These are phyloP conservation scores for Phytoseiulus persimilis DNA, from an alignment of 2,888 invertebrate species.

Conservation along the genomic window DNA sequence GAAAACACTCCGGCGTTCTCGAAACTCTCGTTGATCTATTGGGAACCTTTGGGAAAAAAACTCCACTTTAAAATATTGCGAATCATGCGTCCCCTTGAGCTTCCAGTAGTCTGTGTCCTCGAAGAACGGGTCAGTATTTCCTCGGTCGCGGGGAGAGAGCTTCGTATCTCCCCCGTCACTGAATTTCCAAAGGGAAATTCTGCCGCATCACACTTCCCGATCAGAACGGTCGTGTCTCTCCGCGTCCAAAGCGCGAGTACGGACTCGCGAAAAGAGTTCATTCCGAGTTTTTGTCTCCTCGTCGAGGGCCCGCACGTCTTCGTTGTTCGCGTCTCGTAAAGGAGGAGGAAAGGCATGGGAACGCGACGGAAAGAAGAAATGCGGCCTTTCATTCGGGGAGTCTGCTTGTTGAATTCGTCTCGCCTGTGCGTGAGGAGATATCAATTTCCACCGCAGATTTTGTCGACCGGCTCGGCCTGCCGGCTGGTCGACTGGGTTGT, in stretches of 20 bases:
- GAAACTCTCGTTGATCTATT: no score
- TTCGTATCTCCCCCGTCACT: no score
- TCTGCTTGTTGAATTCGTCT: constrained; percentile 5
- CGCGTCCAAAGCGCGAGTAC: no score
- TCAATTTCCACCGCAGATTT: neutral
- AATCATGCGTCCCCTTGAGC: no score
- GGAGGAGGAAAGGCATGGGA: neutral
- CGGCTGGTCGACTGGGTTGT: neutral
- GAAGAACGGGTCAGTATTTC: no score
- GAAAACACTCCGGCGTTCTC: no score
- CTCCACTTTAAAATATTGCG: no score
- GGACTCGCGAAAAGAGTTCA: neutral
- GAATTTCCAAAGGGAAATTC: no score
- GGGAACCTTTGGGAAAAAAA: no score
- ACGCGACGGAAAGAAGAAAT: neutral
- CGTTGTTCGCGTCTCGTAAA: neutral
- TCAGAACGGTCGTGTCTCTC: no score
- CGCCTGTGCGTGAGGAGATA: neutral
- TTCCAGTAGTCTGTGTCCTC: no score
- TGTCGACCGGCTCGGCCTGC: neutral
- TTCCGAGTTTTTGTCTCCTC: neutral
- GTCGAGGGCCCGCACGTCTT: neutral
- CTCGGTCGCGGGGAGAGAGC: no score
- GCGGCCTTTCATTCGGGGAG: neutral
- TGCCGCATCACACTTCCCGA: neutral